Conservation (phyloP, 1,140 invertebrate genomes). For the Macrocentrus cingulum region DNA sequence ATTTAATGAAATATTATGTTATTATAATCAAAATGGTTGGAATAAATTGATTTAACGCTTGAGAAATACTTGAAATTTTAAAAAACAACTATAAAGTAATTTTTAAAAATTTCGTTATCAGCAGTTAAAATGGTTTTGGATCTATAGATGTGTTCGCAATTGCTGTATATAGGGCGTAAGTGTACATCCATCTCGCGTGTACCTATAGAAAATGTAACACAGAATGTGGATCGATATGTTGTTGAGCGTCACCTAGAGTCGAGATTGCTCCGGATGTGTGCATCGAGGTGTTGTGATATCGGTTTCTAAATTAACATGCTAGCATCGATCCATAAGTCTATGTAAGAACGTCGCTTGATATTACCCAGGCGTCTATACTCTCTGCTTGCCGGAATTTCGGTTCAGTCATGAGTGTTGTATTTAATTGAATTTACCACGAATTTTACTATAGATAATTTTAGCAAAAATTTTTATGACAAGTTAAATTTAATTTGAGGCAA, state of each 20-base stretch:
- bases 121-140: no score
- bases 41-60: no score
- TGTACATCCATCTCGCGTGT: background rate
- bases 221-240: background rate
- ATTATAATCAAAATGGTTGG: no score
- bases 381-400: background rate
- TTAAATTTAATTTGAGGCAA: no score
- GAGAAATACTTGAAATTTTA: no score
- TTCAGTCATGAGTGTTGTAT: background rate
- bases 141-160: no score
- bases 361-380: background rate
- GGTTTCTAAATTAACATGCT: constrained; percentile 18
- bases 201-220: background rate
- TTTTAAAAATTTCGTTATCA: no score
- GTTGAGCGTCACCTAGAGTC: background rate
- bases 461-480: background rate
- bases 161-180: background rate
- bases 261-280: constrained; percentile 1
- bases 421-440: no score
- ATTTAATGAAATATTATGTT: no score
- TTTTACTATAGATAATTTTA: no score
- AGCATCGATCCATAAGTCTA: background rate
- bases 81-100: no score
- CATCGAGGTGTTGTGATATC: constrained; percentile 12
- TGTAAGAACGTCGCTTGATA: constrained; percentile 5